These are phyloP conservation scores for Heliconius hewitsoni DNA, from an alignment of 1,140 invertebrate genomes.

Conservation along the genomic window DNA sequence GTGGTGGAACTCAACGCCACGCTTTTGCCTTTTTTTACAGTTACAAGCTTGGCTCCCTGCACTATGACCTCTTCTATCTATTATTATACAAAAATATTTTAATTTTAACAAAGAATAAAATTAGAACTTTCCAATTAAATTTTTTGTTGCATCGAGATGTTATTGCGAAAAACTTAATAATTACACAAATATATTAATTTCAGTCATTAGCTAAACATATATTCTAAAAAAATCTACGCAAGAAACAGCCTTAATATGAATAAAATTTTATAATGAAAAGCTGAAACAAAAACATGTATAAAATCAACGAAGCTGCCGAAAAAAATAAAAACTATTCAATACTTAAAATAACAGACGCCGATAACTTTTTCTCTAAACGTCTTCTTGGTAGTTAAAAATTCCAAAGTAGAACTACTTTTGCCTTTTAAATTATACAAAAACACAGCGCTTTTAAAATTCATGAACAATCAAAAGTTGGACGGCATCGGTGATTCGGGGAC, in stretches of 20 bases:
- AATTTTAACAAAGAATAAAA: no score
- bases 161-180: no score
- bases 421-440: constrained; percentile 41
- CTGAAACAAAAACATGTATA: background rate
- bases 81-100: no score
- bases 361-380: constrained; percentile 30
- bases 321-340: constrained; percentile 13
- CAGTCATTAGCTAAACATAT: no score
- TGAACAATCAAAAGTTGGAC: constrained; percentile 45
- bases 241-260: background rate
- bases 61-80: no score
- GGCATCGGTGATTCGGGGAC: constrained; percentile 38
- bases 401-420: constrained; percentile 20
- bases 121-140: no score
- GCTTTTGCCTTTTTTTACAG: no score
- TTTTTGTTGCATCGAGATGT: no score
- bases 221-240: background rate
- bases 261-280: background rate
- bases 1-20: no score
- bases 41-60: no score
- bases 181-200: no score
- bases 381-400: constrained; percentile 32
- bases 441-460: constrained; percentile 46
- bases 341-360: constrained; percentile 27
- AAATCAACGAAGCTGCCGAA: background rate